A percentile compares a stretch with the other conserved stretches of the same genome.
phyloP scores from a whole-genome alignment of 1,140 invertebrate genomes.

The Orussus abietinus region DNA sequence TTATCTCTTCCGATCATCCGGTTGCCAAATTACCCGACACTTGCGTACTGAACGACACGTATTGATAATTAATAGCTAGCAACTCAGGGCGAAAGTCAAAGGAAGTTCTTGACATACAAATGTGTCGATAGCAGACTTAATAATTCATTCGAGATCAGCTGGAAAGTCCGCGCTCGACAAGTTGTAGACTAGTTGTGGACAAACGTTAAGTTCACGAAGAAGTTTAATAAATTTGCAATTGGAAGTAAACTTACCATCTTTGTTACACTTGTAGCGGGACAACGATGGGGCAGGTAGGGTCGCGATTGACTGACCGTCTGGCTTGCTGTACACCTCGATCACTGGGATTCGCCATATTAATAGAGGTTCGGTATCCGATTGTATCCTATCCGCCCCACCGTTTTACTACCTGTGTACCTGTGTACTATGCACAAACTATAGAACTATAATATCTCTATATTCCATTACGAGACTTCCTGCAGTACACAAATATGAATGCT shows the following conservation, averaged over 20 bases:
- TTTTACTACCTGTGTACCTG: too few relatives aligned
- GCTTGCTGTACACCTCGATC: conserved; percentile 19
- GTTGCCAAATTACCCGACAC: too few relatives aligned
- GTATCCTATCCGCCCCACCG: too few relatives aligned
- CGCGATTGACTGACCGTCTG: conserved; percentile 23
- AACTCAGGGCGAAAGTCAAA: background rate
- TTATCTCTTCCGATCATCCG: too few relatives aligned
- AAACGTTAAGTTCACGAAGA: background rate
- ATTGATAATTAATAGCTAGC: background rate
- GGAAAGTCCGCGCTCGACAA: too few relatives aligned
- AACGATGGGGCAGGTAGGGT: conserved; percentile 11
- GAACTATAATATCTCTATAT: too few relatives aligned
- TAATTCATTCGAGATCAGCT: background rate
- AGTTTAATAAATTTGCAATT: background rate
- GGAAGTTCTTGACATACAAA: background rate
- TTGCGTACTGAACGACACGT: background rate
- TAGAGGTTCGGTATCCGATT: too few relatives aligned
- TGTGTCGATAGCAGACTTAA: background rate
- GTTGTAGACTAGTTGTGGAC: background rate
- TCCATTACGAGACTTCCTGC: too few relatives aligned
- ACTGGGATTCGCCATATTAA: conserved; percentile 21
- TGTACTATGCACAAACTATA: background rate
- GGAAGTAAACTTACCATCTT: background rate
- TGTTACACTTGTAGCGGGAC: background rate
- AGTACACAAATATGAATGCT: too few relatives aligned